Evolutionary conservation across 2,888 invertebrate genomes (phyloP).

Genomic region (Noctua janthina): DNA sequence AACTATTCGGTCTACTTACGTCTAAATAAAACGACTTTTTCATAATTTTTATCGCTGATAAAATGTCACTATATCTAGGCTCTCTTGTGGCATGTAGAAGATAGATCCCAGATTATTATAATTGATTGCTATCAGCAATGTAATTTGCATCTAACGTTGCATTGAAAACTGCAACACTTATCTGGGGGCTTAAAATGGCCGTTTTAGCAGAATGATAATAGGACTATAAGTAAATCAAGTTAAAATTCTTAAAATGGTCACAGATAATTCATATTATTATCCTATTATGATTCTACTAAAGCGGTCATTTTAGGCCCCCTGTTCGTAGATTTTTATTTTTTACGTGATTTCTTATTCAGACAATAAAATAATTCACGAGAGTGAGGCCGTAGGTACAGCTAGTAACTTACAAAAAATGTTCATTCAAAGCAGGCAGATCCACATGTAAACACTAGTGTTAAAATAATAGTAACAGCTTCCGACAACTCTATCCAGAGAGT

Average conservation of each 20-base stretch:
- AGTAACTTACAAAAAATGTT: neutral
- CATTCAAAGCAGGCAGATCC: neutral
- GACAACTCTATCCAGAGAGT: conserved; percentile 13
- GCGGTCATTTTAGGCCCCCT: too few species aligned
- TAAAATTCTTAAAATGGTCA: too few species aligned
- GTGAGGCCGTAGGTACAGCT: neutral
- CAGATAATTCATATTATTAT: too few species aligned
- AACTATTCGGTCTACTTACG: neutral
- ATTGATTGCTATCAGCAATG: neutral
- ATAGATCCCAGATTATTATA: neutral
- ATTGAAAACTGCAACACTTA: neutral
- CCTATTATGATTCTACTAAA: too few species aligned
- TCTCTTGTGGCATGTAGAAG: neutral
- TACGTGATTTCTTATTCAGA: neutral
- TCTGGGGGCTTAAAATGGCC: neutral
- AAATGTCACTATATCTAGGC: neutral
- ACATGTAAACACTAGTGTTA: neutral
- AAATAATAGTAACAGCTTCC: conserved; percentile 29
- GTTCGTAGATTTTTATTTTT: too few species aligned
- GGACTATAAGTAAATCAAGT: too few species aligned
- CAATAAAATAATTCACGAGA: too few species aligned
- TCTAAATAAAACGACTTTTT: neutral
- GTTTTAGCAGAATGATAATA: too few species aligned
- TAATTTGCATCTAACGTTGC: neutral
- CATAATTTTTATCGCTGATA: neutral